Base-by-base conservation (phyloP, 2,888 invertebrate species). In the Rapana venosa region DNA sequence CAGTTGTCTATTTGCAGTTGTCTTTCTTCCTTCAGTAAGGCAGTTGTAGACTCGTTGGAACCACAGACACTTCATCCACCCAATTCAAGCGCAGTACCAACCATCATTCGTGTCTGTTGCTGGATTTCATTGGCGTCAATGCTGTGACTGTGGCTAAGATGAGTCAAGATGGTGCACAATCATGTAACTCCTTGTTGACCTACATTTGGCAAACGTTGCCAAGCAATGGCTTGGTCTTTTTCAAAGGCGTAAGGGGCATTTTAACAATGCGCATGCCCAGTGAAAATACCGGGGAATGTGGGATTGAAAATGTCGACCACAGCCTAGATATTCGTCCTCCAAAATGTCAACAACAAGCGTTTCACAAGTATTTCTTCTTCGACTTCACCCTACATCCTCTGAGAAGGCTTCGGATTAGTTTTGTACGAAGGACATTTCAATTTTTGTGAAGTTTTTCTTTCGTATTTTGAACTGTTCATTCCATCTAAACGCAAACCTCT, bases 181-280 rank as follows among this genome's bases (percentile, higher is more conserved):
- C 32, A 32, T 79, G 35, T 32, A 26, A 32, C n/a, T 79, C 47
- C 1, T 30, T 86, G 86, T 66, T 86, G 86, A 86, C 86, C 86
- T 66, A 86, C 66, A 86, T 86, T 35, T 30, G 61, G 61, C 20
- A 81, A 70, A 79, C 47, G 91, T 91, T 91, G 91, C 91, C 88
- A 89, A 66, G 91, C 89, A 81, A 91, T 90, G 86, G 91, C 91
- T 89, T 90, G 90, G 91, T 88, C 70, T 90, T 88, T 89, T 88
- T 61, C 74, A 61, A 79, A 61, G 32, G 66, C 70, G 66, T 85
- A 88, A 87, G 90, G 86, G 91, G 36, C 81, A n/a, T 20, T 74
- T 5, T 22, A 6, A 22, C n/a, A 85, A 20, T 90, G 79, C 91
- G 91, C 91, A 91, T 91, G 90, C 87, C 30, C 84, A 87, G 58